phyloP scores from a whole-genome alignment of 2,797 vertebrate species.

The Craterocephalus amniculus region DNA sequence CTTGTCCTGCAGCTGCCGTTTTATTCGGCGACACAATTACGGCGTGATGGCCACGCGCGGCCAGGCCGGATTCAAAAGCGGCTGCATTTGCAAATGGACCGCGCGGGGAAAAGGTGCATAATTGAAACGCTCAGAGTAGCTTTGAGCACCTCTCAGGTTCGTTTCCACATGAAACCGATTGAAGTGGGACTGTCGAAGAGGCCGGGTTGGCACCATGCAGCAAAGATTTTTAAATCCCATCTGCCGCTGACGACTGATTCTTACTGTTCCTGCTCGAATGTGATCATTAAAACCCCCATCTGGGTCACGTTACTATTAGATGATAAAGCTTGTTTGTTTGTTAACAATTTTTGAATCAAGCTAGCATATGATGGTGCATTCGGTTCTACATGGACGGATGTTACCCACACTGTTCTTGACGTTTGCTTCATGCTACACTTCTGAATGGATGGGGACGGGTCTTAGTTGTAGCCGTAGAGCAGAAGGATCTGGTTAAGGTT shows the following conservation, averaged over 20 bases:
- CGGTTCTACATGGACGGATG: conserved; percentile 15
- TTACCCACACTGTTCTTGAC: conserved; percentile 11
- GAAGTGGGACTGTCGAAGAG: neutral
- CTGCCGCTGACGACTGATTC: conserved; percentile 1
- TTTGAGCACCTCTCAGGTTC: neutral
- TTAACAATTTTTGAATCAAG: conserved; percentile 12
- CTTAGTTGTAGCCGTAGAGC: conserved; percentile 44
- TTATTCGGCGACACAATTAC: neutral
- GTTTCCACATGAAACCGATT: conserved; percentile 2
- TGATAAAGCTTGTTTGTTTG: conserved; percentile 3
- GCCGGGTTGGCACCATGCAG: conserved; percentile 3
- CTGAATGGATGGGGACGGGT: conserved; percentile 50
- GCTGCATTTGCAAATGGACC: conserved; percentile 6
- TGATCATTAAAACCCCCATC: conserved; percentile 14
- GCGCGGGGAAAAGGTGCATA: neutral
- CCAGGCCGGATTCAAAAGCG: neutral
- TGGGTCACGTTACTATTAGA: conserved; percentile 13
- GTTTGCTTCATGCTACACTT: conserved; percentile 29
- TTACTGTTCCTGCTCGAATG: neutral
- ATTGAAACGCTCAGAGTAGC: conserved; percentile 1
- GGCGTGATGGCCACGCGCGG: conserved; percentile 1
- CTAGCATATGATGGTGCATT: neutral
- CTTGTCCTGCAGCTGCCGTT: conserved; percentile 10
- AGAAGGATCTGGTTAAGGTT: conserved; percentile 54
- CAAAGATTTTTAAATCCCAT: conserved; percentile 18